phyloP scores from a whole-genome alignment of 2,888 invertebrate genomes.

The Diaphora mendica region DNA sequence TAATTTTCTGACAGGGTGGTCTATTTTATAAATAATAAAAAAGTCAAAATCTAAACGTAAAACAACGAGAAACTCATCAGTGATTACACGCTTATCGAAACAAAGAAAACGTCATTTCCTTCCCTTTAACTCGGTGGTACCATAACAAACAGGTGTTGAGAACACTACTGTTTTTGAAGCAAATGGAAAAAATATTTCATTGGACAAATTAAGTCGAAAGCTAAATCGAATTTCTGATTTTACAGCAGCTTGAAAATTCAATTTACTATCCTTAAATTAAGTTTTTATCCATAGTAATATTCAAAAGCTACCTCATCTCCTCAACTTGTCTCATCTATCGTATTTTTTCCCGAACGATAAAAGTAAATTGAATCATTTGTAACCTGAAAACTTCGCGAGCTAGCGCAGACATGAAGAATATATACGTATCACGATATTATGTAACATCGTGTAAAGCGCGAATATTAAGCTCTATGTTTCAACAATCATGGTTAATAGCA shows the following conservation, averaged over 20 bases:
- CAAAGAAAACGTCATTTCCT: constrained; percentile 77
- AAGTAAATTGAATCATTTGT: constrained; percentile 54
- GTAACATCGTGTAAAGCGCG: constrained; percentile 46
- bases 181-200: constrained; percentile 28
- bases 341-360: constrained; percentile 46
- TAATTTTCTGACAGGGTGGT: constrained; percentile 53
- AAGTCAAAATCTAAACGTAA: constrained; percentile 52
- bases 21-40: constrained; percentile 55
- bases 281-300: constrained; percentile 34
- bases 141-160: constrained; percentile 54
- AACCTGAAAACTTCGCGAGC: constrained; percentile 45
- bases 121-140: constrained; percentile 56
- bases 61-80: constrained; percentile 70
- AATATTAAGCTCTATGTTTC: constrained; percentile 52
- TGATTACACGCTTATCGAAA: constrained; percentile 72
- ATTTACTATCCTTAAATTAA: constrained; percentile 40
- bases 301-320: constrained; percentile 33
- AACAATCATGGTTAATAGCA: constrained; percentile 72
- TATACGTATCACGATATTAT: constrained; percentile 35
- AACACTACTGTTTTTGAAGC: constrained; percentile 30
- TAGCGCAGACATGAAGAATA: constrained; percentile 22
- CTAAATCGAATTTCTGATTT: constrained; percentile 36
- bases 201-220: constrained; percentile 36
- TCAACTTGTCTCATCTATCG: constrained; percentile 44
- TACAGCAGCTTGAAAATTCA: constrained; percentile 37